Base-by-base conservation (phyloP, 2,888 invertebrate species). In the Campoletis raptor region DNA sequence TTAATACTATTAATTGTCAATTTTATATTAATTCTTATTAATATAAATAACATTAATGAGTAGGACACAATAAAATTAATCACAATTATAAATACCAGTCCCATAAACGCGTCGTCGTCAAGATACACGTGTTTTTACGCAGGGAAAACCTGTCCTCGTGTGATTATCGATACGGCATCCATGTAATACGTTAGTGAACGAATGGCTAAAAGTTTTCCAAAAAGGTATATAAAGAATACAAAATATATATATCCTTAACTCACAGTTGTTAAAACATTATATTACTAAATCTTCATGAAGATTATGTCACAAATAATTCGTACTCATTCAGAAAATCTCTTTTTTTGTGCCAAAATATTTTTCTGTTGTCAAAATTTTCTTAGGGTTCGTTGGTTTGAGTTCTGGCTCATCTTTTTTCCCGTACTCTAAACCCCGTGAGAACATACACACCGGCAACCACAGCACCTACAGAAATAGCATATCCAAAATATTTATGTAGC, bases 401-500 rank as follows among this genome's bases (percentile, higher is more conserved):
- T 57, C 74, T 15, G 24, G 24, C 74, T 45, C 57, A 45, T 52
- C 77, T 78, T 76, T 85, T 64, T 78, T 30, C 37, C 66, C 37
- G 10, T 69, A 30, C 45, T 42, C 36, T n/a, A 36, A 57, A 7
- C 61, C 61, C 12, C 48, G 54, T n/a, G 36, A 48, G 45, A 30
- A 67, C 40, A 40, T 30, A 37, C 67, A 45, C 36, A 21, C 61
- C 4, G 45, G 73, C 72, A 36, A 30, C 57, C 64, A 42, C 30
- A 21, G 64, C 21, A 30, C 54, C 9, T 4, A 79, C 85, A 30
- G 54, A 83, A 86, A 86, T 86, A 86, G 80, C 52, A 40, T 24
- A 48, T 61, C 21, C 83, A 86, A 83, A 85, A 86, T 86, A 86
- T 86, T 83, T 80, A 80, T 37, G 74, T 70, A 82, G 70, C 66